phyloP scores from a whole-genome alignment of 2,888 invertebrate species.

The Augochlorella aurata region DNA sequence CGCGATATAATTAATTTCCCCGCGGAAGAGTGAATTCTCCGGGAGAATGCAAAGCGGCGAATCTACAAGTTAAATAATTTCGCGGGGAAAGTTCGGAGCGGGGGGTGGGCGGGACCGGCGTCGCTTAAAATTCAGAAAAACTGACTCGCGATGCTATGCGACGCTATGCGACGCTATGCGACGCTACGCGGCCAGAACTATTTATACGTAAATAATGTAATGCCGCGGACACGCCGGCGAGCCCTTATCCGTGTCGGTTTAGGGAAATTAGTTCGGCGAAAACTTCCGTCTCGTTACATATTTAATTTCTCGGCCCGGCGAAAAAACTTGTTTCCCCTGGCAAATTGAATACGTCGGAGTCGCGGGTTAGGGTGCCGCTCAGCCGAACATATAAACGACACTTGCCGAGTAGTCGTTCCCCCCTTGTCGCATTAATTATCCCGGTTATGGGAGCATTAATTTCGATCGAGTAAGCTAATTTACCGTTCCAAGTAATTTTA shows the following conservation, averaged over 20 bases:
- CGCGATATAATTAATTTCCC: slow-evolving; percentile 11
- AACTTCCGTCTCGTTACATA: slow-evolving; percentile 41
- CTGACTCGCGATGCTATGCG: not conserved
- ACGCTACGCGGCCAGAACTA: slow-evolving; percentile 18
- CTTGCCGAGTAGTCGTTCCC: not conserved
- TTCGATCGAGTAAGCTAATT: not conserved
- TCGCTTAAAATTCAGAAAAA: slow-evolving; percentile 44
- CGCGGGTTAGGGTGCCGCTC: not conserved
- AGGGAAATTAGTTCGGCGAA: slow-evolving; percentile 57
- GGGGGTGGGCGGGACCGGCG: not conserved
- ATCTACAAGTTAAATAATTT: slow-evolving; percentile 54
- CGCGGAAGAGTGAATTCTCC: not conserved
- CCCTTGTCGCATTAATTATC: too few relatives aligned
- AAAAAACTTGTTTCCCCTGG: slow-evolving; percentile 29
- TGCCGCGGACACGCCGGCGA: slow-evolving; percentile 21
- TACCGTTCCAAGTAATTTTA: not conserved
- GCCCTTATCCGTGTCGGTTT: slow-evolving; percentile 58
- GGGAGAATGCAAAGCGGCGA: slow-evolving; percentile 43
- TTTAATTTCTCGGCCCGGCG: slow-evolving; percentile 41
- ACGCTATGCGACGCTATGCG: too few relatives aligned
- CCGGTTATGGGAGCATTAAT: not conserved
- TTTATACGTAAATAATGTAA: slow-evolving; percentile 57
- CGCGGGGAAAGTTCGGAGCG: slow-evolving; percentile 20
- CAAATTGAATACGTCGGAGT: not conserved
- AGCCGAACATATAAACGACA: not conserved